phyloP scores from a whole-genome alignment of 2,888 invertebrate genomes.

The Drosophila mimica region DNA sequence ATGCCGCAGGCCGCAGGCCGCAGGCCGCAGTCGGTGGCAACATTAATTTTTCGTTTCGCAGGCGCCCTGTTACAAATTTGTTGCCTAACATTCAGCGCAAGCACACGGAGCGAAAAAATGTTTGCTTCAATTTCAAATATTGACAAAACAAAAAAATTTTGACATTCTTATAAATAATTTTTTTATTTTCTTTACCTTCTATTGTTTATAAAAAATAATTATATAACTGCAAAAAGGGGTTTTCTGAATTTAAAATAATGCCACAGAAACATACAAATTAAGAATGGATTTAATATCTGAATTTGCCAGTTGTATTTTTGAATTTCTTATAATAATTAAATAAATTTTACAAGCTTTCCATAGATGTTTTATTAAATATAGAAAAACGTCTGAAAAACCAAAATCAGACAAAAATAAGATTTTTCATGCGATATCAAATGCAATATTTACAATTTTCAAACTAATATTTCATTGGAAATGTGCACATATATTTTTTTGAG shows the following conservation, averaged over 20 bases:
- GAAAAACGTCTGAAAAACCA: not conserved
- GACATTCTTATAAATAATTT: too few species aligned
- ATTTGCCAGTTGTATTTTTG: too few species aligned
- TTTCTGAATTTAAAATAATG: not conserved
- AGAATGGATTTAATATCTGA: not conserved
- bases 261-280: not conserved
- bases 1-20: slow-evolving; percentile 18
- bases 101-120: not conserved
- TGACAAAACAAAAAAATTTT: too few species aligned
- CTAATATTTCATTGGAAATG: not conserved
- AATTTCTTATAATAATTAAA: not conserved
- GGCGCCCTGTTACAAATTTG: slow-evolving; percentile 26
- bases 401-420: not conserved
- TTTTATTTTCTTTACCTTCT: too few species aligned
- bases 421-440: not conserved
- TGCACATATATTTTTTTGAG: not conserved
- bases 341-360: not conserved
- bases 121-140: not conserved
- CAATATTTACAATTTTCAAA: not conserved
- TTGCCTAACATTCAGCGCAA: slow-evolving; percentile 33
- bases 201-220: not conserved
- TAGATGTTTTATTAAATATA: not conserved
- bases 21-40: slow-evolving; percentile 15
- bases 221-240: not conserved
- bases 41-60: slow-evolving; percentile 43